Evolutionary conservation across 2,888 invertebrate species (phyloP), one percentile per base, ranked within the genome.

Genomic region (Deilephila porcellus): DNA sequence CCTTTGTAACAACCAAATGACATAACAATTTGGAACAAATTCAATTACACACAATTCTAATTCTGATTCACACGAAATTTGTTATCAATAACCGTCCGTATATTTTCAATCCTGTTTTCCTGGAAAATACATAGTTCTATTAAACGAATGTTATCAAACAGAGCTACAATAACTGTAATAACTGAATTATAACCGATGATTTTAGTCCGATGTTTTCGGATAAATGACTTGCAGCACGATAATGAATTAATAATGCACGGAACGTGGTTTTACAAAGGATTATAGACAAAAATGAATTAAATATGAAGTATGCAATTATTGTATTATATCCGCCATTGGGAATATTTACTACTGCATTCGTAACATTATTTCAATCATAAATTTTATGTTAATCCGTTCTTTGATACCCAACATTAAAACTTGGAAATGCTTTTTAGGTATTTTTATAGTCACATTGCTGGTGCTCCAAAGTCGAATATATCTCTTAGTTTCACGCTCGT

Each of bases 191-290:
- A 56, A 56, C 56, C 17, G 56, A n/a, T 56, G 17, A n/a, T 56
- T 56, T 56, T n/a, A 56, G 56, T 56, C 6, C n/a, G 6, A 56
- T 56, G 56, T 56, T 4, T 56, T n/a, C n/a, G 19, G 56, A 19
- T 56, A 56, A 56, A 56, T 56, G 56, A 56, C 56, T 56, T 56
- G 56, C 56, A 56, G n/a, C n/a, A 19, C 56, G 56, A 56, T 56
- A 56, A 56, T 56, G 56, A 56, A 56, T 56, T 56, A 56, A 56
- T 56, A 56, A 56, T 56, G 56, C 1, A 56, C n/a, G 56, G 56
- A n/a, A 56, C 56, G 56, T 56, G 56, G 56, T 56, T 56, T 56
- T 56, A 56, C 56, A 56, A n/a, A n/a, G 56, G 56, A 56, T 56
- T 56, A 56, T 56, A 56, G 56, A 56, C 56, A 56, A 56, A 56